phyloP scores from a whole-genome alignment of 2,888 invertebrate species.

The Platynereis dumerilii region DNA sequence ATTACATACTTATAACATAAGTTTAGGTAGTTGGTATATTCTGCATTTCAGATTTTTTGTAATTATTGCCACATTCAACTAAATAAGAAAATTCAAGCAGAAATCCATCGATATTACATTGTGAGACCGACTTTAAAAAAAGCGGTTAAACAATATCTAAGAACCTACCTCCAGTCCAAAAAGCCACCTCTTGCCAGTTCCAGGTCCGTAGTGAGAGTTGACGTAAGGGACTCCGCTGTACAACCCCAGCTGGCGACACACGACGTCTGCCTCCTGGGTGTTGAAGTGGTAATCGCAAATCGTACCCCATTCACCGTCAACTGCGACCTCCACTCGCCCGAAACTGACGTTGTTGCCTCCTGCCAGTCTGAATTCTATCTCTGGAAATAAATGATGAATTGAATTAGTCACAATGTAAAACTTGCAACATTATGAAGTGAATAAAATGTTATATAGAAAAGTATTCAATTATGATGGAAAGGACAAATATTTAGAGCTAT shows the following conservation, averaged over 20 bases:
- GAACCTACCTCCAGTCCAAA: too few species aligned
- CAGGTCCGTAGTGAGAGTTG: conserved; percentile 16
- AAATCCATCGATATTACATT: too few species aligned
- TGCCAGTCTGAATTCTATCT: background rate
- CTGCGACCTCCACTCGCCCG: background rate
- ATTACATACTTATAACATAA: conserved; percentile 59
- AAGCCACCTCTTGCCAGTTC: conserved; percentile 19
- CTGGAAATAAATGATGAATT: background rate
- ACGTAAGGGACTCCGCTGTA: conserved; percentile 9
- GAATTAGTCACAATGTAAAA: too few species aligned
- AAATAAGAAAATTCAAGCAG: too few species aligned
- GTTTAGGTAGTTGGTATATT: conserved; percentile 54
- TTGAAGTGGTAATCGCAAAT: background rate
- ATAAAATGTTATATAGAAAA: too few species aligned
- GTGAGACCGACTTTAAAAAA: too few species aligned
- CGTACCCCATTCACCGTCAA: background rate
- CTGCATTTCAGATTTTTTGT: too few species aligned
- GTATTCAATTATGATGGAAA: too few species aligned
- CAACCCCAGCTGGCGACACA: background rate
- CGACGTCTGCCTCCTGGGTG: conserved; percentile 4
- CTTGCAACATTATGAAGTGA: too few species aligned
- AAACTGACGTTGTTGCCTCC: background rate
- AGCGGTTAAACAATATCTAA: too few species aligned
- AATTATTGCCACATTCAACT: too few species aligned
- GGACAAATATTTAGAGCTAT: too few species aligned